Evolutionary conservation across 2,888 invertebrate species (phyloP), one percentile per base, ranked within the genome.

Genomic region (Linnaemya vulpina): DNA sequence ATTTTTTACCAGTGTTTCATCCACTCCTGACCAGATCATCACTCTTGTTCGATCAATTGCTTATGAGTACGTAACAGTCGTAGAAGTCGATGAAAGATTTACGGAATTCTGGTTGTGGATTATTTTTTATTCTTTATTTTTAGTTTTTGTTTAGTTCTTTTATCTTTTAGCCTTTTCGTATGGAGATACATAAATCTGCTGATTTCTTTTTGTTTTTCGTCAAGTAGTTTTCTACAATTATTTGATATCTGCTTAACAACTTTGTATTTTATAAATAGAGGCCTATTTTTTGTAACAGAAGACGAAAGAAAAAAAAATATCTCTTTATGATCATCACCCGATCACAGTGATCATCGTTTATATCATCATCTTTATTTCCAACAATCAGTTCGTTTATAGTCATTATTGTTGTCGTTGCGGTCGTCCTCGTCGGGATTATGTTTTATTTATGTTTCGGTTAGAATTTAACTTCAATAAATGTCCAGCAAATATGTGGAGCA

Each of bases 381-480:
- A 63, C 71, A 60, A 71, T 75, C 73, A 81, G 46, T 55, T 30
- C 30, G 43, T 78, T 80, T 60, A 22, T 53, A 49, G 20, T 74
- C 62, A 68, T 58, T 78, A 51, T 74, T 17, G 5, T 51, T 40
- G 30, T 17, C 65, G 46, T 68, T 74, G 71, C 43, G 58, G 43
- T 83, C 78, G 17, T 70, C 68, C 38, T 55, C 40, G 62, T 77
- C 60, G 91, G 75, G 91, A 92, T 91, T 92, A 92, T 92, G 92
- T 92, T 92, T 92, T 92, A 92, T 92, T 92, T 92, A 92, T 92
- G 92, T 91, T 89, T 90, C 91, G 88, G 89, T 89, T 89, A 90
- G 91, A 92, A 92, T 91, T 92, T 92, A 92, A 91, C 92, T 92
- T 89, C 92, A 92, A 92, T 92, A 92, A 92, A 92, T 91, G 92